A percentile compares a stretch with the other conserved stretches of the same genome.
These are phyloP conservation scores for Stratiomys singularior DNA, from an alignment of 2,888 invertebrate genomes.

Conservation along the genomic window DNA sequence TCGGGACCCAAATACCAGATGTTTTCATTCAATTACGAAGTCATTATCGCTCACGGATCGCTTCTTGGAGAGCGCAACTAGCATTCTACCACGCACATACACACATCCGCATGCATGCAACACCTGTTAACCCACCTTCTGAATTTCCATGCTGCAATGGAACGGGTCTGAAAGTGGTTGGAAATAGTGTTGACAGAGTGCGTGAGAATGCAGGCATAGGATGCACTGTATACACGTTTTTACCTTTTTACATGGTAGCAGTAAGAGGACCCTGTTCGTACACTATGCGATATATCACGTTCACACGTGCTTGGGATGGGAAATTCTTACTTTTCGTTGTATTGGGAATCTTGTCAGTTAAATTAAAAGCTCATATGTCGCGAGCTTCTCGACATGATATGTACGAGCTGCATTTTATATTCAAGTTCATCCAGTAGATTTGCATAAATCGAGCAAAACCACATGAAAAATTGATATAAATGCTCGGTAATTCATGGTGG, in stretches of 20 bases:
- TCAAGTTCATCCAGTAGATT: too few relatives aligned
- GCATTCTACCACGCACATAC: background rate
- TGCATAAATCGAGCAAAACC: too few relatives aligned
- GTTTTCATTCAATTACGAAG: slow-evolving; percentile 37
- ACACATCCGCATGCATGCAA: background rate
- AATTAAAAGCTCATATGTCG: too few relatives aligned
- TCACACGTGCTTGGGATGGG: background rate
- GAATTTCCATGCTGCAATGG: background rate
- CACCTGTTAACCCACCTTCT: slow-evolving; percentile 25
- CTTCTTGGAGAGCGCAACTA: slow-evolving; percentile 12
- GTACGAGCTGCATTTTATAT: too few relatives aligned
- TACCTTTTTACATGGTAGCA: background rate
- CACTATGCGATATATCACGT: background rate
- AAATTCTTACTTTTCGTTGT: too few relatives aligned
- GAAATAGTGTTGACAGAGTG: background rate
- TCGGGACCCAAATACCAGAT: slow-evolving; percentile 19
- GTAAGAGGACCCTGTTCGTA: background rate
- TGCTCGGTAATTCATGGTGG: too few relatives aligned
- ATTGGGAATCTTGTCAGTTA: too few relatives aligned
- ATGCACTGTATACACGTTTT: too few relatives aligned
- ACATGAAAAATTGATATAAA: too few relatives aligned
- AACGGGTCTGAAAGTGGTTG: background rate
- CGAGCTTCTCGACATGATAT: too few relatives aligned
- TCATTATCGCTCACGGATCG: slow-evolving; percentile 28
- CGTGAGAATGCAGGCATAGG: slow-evolving; percentile 2